Base-by-base conservation (phyloP, 2,797 vertebrate genomes). In the Eidolon dupreanum region DNA sequence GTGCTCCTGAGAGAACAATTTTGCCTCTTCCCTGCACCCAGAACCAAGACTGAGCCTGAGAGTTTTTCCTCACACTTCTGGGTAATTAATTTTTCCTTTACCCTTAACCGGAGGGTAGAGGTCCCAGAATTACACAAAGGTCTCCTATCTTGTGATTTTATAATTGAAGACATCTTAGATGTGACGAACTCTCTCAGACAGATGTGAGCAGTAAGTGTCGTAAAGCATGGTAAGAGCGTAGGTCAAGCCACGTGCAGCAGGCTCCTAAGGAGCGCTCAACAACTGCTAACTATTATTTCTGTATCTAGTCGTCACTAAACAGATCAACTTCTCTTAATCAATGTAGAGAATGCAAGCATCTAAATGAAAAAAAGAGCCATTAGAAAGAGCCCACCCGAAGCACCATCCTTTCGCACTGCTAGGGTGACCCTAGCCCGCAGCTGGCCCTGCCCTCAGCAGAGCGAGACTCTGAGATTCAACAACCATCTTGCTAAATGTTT, bases 401-500 rank as follows among this genome's bases (percentile, higher is more conserved):
- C 36, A 31, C 0, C 9, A 36, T 24, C 46, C 61, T 33, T 28
- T 15, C 12, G 31, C 59, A 17, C 8, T 8, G 10, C n/a, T 9
- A 5, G 9, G 20, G 65, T 46, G 28, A 49, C 7, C 13, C 13
- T 5, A 22, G 53, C 81, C 85, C 1, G 0, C 24, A 24, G 63
- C 79, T 65, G 41, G 19, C 55, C 8, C 1, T 2, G 51, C 41
- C 66, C 74, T 86, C 75, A 1, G 3, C 3, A 1, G 20, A 66
- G 19, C 33, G 70, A 59, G 85, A 53, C 65, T 36, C 15, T 49
- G 26, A 33, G 49, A 78, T 86, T 92, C 53, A 85, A 53, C 96
- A 93, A 51, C 6, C 43, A 82, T 77, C 89, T 93, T 73, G 49
- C 88, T 89, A 88, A 93, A 70, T 71, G 82, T 94, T 93, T 84